Base-by-base conservation (phyloP, 2,113 vertebrate species). In the Tursiops truncatus region DNA sequence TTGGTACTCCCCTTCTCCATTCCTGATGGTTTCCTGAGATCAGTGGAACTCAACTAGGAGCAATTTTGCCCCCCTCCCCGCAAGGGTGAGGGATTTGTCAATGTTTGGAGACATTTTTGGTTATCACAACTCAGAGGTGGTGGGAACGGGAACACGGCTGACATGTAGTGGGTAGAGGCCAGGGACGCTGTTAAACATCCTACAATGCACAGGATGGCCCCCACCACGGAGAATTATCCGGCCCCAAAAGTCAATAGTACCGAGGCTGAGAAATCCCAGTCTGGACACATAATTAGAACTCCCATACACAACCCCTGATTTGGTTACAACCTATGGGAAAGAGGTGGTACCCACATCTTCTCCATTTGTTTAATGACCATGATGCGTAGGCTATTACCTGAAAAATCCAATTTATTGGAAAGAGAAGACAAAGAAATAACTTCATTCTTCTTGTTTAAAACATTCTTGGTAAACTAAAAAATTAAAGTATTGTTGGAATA, bases 381-480 rank as follows among this genome's bases (percentile, higher is more conserved):
- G 6, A n/a, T 82, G 38, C 3, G 91, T 38, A n/a, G 33, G 28
- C n/a, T 71, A 20, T 71, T 62, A 65, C 36, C 21, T 65, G 65
- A 91, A 53, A 83, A 92, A 28, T 62, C 62, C 28, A 62, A 50
- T 10, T 68, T 41, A 68, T 47, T 12, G 1, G n/a, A 82, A 81
- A 70, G 15, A 53, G 71, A 88, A 68, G 73, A 76, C 28, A 76
- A 96, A 81, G 50, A 94, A 74, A 68, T 33, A 62, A 60, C 12
- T n/a, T 63, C 13, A 89, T 87, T 93, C 28, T 53, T 60, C 95
- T 67, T 67, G 44, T 8, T 71, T 67, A 84, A 95, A 93, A 74
- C 18, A 77, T 58, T 60, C 60, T 77, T 68, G 25, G 68, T 38
- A 81, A 92, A 31, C 21, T 25, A 62, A 68, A 91, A 82, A 18